Conservation (phyloP, 64 coral and sea anemone species). For the Stylophora pistillata region DNA sequence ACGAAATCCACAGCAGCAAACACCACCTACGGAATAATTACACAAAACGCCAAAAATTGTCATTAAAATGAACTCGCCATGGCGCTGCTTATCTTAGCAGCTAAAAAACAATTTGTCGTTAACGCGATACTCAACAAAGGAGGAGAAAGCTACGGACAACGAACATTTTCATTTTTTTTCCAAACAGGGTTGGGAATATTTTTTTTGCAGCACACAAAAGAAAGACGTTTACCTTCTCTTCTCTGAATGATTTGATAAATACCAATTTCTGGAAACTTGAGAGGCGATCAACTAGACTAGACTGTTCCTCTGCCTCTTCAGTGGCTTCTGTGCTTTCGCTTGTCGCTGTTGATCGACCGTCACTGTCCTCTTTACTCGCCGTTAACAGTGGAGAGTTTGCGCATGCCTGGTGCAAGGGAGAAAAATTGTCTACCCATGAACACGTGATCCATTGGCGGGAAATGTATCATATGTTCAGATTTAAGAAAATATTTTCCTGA, state of each 20-base stretch:
- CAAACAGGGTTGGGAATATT: neutral
- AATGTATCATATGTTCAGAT: neutral
- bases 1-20: conserved; percentile 93
- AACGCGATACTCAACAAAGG: no score
- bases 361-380: conserved; percentile 27
- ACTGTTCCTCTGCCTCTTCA: conserved; percentile 32
- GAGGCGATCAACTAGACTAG: conserved; percentile 56
- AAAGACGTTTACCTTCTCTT: conserved; percentile 78
- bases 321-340: conserved; percentile 42
- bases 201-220: neutral
- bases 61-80: no score
- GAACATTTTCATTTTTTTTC: no score
- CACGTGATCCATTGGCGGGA: neutral
- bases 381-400: conserved; percentile 56
- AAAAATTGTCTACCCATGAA: neutral
- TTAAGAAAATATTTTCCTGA: neutral
- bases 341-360: conserved; percentile 29
- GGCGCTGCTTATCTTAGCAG: no score
- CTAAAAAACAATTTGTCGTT: no score
- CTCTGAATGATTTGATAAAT: conserved; percentile 86
- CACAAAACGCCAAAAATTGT: neutral
- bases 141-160: no score
- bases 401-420: conserved; percentile 22
- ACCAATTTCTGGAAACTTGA: conserved; percentile 89
- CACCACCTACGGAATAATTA: conserved; percentile 66